Conservation (phyloP, 2,797 vertebrate genomes). For the Rachycentron canadum region DNA sequence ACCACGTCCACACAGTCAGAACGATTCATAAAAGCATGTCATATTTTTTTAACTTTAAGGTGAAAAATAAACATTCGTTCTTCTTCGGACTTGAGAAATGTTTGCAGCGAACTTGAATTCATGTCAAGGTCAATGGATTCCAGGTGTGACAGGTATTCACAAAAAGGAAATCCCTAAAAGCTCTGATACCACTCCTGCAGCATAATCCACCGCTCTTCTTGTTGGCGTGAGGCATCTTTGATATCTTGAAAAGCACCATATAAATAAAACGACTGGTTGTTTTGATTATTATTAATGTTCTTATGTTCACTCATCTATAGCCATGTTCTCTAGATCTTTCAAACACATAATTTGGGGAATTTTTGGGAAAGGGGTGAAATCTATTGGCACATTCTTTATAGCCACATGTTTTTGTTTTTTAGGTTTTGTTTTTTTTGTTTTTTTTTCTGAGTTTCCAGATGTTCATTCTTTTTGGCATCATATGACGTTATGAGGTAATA, state of each 20-base stretch:
- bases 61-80: background rate
- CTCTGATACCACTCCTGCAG: background rate
- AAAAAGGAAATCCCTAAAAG: background rate
- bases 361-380: background rate
- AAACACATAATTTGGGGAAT: background rate
- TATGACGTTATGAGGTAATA: background rate
- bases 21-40: background rate
- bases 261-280: background rate
- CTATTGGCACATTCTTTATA: background rate
- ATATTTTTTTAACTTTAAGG: background rate
- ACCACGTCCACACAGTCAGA: slow-evolving; percentile 29
- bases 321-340: background rate
- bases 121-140: background rate
- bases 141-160: background rate
- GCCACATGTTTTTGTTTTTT: background rate
- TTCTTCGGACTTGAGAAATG: background rate
- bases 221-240: background rate
- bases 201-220: background rate
- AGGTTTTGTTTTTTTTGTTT: no score
- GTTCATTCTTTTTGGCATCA: background rate
- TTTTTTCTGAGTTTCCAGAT: background rate
- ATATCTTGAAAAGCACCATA: background rate
- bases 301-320: background rate
- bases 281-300: background rate
- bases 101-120: background rate